A percentile compares a stretch with the other conserved stretches of the same genome.
phyloP scores from a whole-genome alignment of 2,797 vertebrate genomes.

The Rhabdomys pumilio region DNA sequence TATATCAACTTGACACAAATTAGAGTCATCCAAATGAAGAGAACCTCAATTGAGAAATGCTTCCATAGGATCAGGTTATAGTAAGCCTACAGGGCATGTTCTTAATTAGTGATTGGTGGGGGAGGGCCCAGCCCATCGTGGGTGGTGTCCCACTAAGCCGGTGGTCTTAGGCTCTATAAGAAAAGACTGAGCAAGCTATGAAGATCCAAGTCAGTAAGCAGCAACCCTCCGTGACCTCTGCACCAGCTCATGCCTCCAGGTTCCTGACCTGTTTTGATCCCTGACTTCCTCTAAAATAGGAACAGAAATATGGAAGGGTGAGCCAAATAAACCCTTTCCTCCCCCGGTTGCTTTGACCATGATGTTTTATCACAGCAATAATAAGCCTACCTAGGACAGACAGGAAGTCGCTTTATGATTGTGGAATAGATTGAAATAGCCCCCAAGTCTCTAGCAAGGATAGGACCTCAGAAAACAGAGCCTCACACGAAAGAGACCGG shows the following conservation, averaged over 20 bases:
- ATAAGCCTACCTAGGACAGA: background rate
- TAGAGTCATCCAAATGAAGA: background rate
- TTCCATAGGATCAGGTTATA: background rate
- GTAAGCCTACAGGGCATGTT: background rate
- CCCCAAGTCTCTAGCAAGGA: background rate
- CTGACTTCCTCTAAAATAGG: background rate
- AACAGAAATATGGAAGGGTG: background rate
- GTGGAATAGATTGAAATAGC: background rate
- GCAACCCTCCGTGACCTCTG: background rate
- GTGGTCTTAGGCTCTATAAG: background rate
- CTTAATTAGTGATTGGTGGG: background rate
- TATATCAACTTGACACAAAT: background rate
- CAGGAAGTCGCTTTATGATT: background rate
- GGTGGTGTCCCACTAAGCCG: too few relatives aligned
- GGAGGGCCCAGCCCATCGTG: background rate
- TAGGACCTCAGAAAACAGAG: background rate
- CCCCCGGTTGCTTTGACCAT: background rate
- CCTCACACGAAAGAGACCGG: background rate
- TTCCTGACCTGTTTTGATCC: background rate
- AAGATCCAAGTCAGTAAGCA: background rate
- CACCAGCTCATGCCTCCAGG: background rate
- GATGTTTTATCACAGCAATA: background rate
- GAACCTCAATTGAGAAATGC: background rate
- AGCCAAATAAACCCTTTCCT: background rate
- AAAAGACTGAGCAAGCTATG: background rate